Conservation (phyloP, 1,140 invertebrate species). For the Drosophila pallidifrons region DNA sequence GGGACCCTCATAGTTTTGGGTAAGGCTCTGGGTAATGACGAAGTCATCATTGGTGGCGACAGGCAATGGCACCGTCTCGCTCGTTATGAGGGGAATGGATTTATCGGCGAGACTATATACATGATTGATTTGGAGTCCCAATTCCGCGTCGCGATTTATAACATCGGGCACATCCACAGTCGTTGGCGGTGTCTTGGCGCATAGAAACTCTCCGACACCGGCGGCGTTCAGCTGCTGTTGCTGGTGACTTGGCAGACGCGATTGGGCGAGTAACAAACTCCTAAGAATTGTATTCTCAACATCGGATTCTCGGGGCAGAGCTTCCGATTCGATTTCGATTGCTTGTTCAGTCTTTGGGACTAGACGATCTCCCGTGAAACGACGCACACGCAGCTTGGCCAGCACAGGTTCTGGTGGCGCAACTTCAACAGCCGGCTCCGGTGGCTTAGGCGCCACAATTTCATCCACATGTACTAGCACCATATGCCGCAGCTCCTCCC, state of each 20-base stretch:
- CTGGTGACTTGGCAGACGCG: slow-evolving; percentile 35
- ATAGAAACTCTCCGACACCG: slow-evolving; percentile 44
- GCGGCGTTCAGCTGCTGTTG: slow-evolving; percentile 35
- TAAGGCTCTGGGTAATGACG: slow-evolving; percentile 40
- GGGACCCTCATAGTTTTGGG: not conserved
- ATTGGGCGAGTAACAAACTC: slow-evolving; percentile 26
- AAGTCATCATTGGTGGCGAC: slow-evolving; percentile 12
- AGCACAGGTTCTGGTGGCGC: not conserved
- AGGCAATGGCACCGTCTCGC: not conserved
- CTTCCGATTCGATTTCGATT: not conserved
- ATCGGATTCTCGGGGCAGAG: no score
- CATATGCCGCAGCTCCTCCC: slow-evolving; percentile 51
- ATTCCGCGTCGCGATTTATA: slow-evolving; percentile 46
- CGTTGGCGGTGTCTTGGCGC: slow-evolving; percentile 12
- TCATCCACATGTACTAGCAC: slow-evolving; percentile 33
- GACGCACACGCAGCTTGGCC: slow-evolving; percentile 60
- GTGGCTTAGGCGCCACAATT: not conserved
- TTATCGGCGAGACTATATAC: slow-evolving; percentile 44
- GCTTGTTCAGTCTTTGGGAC: not conserved
- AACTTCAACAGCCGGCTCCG: no score
- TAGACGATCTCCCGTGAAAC: slow-evolving; percentile 63
- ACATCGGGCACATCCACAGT: slow-evolving; percentile 8
- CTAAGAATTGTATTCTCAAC: slow-evolving; percentile 33
- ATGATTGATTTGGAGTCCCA: slow-evolving; percentile 51
- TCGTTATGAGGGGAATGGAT: not conserved